These are phyloP conservation scores for Mesocentrotus franciscanus DNA, from an alignment of 53 echinoderm and acorn worm genomes.

Conservation along the genomic window DNA sequence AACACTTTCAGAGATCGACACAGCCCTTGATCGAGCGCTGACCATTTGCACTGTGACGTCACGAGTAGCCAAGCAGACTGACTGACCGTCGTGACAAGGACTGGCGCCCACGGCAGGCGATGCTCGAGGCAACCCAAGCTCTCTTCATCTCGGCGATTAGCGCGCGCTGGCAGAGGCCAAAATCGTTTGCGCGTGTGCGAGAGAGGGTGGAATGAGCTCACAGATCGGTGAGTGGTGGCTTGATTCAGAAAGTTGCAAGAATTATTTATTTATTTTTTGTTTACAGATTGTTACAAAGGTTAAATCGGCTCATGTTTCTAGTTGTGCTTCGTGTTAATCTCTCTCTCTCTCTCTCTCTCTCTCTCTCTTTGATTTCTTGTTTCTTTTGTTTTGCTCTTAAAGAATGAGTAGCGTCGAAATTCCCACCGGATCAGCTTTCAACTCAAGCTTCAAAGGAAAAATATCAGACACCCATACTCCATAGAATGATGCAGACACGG, in stretches of 20 bases:
- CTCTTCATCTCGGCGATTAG: background rate
- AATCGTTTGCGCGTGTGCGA: background rate
- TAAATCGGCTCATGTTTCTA: background rate
- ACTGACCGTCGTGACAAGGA: conserved; percentile 9
- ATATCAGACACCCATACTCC: background rate
- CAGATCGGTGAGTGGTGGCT: background rate
- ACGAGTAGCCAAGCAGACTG: conserved; percentile 38
- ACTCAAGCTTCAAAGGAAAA: background rate
- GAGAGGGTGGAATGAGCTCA: background rate
- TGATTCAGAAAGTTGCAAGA: background rate
- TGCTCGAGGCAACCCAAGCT: conserved; percentile 26
- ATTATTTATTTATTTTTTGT: background rate
- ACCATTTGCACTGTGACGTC: conserved; percentile 48
- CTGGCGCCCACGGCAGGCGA: conserved; percentile 58
- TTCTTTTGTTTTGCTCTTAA: background rate
- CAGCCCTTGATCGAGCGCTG: background rate
- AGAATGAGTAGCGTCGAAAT: background rate
- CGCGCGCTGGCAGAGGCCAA: background rate
- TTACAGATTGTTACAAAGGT: conserved; percentile 10
- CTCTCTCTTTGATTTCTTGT: background rate
- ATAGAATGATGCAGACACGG: background rate
- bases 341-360: conserved; percentile 24
- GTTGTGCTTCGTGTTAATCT: background rate
- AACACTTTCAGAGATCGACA: background rate
- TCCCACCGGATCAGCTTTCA: background rate